Percentiles rank a stretch among this genome's conserved stretches.
Evolutionary conservation across 2,888 invertebrate species (phyloP).

Genomic region (Camponotus fellah): DNA sequence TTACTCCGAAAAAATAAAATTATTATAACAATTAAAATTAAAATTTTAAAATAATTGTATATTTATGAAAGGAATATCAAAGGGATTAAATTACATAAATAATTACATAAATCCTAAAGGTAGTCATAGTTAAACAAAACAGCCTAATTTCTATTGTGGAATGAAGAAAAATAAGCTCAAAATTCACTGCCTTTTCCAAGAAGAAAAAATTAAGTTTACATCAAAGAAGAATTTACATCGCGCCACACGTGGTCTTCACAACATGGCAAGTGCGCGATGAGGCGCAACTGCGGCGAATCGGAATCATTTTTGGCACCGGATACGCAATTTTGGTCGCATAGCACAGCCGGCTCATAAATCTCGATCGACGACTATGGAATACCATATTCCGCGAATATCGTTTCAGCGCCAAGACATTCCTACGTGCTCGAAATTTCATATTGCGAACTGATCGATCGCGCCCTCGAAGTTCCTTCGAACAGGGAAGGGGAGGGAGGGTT

Average conservation of each 20-base stretch:
- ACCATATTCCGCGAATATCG: constrained; percentile 55
- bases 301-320: constrained; percentile 32
- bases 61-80: too few relatives aligned
- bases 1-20: too few relatives aligned
- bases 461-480: constrained; percentile 30
- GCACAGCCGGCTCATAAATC: constrained; percentile 27
- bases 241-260: not conserved
- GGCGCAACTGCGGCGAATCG: constrained; percentile 25
- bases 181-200: too few relatives aligned
- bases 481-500: not conserved
- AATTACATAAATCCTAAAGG: too few relatives aligned
- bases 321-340: constrained; percentile 6
- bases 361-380: constrained; percentile 36
- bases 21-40: too few relatives aligned
- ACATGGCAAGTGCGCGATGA: not conserved
- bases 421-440: constrained; percentile 78
- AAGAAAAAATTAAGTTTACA: not conserved
- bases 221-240: not conserved
- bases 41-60: too few relatives aligned
- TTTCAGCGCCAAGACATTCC: constrained; percentile 57
- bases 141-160: too few relatives aligned
- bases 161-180: too few relatives aligned
- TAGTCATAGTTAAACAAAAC: too few relatives aligned
- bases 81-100: too few relatives aligned
- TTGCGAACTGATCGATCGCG: constrained; percentile 53